phyloP scores from a whole-genome alignment of 2,113 vertebrate genomes.

The Myotis davidii region DNA sequence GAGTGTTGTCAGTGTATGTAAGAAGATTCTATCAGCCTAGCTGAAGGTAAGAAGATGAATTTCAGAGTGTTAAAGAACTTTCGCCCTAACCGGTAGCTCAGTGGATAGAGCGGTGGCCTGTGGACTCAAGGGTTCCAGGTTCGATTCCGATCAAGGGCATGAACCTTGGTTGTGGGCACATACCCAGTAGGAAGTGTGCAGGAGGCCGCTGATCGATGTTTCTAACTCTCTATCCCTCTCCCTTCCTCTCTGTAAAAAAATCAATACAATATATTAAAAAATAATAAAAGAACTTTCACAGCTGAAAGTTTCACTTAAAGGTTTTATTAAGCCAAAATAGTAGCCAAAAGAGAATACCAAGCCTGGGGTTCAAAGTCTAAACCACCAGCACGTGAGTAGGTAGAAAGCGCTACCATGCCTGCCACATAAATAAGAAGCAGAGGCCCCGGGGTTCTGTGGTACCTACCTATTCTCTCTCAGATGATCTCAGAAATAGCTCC shows the following conservation, averaged over 20 bases:
- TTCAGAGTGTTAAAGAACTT: background rate
- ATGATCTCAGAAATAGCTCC: background rate
- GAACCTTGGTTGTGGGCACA: too few species aligned
- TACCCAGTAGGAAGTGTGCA: too few species aligned
- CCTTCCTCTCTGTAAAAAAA: too few species aligned
- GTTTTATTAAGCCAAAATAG: background rate
- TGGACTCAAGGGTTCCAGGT: too few species aligned
- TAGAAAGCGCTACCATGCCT: background rate
- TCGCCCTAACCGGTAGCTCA: background rate
- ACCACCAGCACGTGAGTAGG: background rate
- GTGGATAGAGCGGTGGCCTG: too few species aligned
- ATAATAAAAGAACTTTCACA: background rate
- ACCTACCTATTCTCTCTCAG: background rate
- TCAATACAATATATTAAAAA: background rate
- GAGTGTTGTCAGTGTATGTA: slow-evolving; percentile 33
- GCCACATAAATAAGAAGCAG: background rate
- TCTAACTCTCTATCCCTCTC: too few species aligned
- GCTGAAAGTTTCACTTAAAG: background rate
- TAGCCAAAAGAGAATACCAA: background rate
- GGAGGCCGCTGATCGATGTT: too few species aligned
- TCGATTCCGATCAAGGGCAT: too few species aligned
- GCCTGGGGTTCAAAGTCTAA: background rate
- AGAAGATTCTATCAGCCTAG: slow-evolving; percentile 41
- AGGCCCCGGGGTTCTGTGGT: background rate
- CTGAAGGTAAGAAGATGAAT: background rate